These are phyloP conservation scores for Echiichthys vipera DNA, from an alignment of 2,797 vertebrate genomes.

Conservation along the genomic window DNA sequence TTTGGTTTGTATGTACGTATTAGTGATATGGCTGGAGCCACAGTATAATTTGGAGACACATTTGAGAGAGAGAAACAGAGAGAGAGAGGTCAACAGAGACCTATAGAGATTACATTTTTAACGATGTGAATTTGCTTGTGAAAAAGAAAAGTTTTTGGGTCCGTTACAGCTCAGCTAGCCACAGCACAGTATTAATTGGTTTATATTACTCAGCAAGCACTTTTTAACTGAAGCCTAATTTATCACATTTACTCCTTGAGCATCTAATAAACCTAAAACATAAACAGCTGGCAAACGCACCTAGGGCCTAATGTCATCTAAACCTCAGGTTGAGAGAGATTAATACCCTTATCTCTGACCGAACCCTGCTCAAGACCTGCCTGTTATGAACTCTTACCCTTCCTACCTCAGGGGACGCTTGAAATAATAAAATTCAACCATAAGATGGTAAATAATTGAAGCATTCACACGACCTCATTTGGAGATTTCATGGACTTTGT, in stretches of 20 bases:
- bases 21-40: not conserved
- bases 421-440: conserved; percentile 14
- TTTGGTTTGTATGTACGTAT: not conserved
- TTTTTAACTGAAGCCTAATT: conserved; percentile 38
- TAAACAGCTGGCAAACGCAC: conserved; percentile 39
- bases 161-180: conserved; percentile 37
- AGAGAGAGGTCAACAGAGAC: conserved; percentile 10
- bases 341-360: not conserved
- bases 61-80: not conserved
- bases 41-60: not conserved
- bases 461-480: no score
- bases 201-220: conserved; percentile 27
- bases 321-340: not conserved
- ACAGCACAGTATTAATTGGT: conserved; percentile 23
- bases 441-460: not conserved
- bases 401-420: not conserved
- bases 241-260: conserved; percentile 35
- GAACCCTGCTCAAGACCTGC: conserved; percentile 5
- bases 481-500: no score
- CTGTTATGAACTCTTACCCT: conserved; percentile 13
- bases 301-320: not conserved
- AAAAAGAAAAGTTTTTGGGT: conserved; percentile 12
- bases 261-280: conserved; percentile 19
- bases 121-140: conserved; percentile 31
- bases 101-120: conserved; percentile 22